Percentiles rank a stretch among this genome's conserved stretches.
These are phyloP conservation scores for Hypotaenidia philippensis DNA, from an alignment of 2,797 vertebrate species.

Conservation along the genomic window DNA sequence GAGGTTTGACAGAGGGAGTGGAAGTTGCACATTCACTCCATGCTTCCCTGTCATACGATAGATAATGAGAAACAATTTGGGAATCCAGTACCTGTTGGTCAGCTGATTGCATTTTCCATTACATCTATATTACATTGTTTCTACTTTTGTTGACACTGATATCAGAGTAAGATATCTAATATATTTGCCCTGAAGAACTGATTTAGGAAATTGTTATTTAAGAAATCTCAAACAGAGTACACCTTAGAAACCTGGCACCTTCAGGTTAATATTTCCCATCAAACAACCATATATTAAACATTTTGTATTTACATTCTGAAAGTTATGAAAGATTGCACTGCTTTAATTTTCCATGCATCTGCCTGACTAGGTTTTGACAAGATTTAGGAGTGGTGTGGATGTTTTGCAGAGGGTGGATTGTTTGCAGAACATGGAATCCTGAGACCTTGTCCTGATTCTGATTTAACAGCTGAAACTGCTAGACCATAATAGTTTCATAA, in stretches of 20 bases:
- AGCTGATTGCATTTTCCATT: background rate
- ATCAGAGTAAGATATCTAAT: background rate
- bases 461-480: background rate
- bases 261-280: background rate
- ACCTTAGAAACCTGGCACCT: background rate
- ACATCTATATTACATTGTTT: accelerated
- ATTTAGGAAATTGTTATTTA: background rate
- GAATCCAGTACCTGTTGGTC: background rate
- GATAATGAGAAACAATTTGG: background rate
- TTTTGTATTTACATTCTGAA: background rate
- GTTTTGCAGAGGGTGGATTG: background rate
- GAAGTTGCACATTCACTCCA: background rate
- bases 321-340: background rate
- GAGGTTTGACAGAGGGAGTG: background rate
- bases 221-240: background rate
- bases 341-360: background rate
- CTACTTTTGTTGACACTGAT: background rate
- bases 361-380: background rate
- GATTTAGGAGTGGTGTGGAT: background rate
- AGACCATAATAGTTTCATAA: background rate
- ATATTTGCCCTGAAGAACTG: background rate
- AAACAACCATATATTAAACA: background rate
- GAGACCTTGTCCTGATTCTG: background rate
- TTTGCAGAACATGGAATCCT: background rate
- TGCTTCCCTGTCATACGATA: background rate